A percentile compares a stretch with the other conserved stretches of the same genome.
Evolutionary conservation across 2,113 vertebrate species (phyloP).

Genomic region (Cnemophilus loriae): DNA sequence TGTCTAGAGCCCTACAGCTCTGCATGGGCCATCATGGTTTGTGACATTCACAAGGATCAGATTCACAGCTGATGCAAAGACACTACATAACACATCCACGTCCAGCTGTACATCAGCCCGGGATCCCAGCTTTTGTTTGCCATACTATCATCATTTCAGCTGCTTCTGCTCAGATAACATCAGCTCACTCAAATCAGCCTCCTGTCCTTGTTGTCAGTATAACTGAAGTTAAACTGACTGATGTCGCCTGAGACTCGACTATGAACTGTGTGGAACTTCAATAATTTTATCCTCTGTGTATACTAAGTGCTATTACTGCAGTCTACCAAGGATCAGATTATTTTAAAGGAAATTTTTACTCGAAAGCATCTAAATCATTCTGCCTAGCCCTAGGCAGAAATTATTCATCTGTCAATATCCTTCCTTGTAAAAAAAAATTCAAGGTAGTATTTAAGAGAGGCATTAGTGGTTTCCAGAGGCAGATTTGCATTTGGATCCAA

Average conservation of each 20-base stretch:
- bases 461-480: background rate
- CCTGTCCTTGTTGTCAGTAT: background rate
- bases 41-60: background rate
- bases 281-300: background rate
- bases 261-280: background rate
- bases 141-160: background rate
- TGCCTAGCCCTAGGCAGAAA: background rate
- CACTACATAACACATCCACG: background rate
- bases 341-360: background rate
- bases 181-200: background rate
- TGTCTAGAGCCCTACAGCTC: background rate
- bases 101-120: background rate
- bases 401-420: background rate
- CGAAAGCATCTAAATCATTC: background rate
- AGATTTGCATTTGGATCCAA: background rate
- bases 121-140: background rate
- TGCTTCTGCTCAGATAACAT: background rate
- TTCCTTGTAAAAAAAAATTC: background rate
- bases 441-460: background rate
- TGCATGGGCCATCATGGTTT: background rate
- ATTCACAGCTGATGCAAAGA: background rate
- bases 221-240: background rate
- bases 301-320: background rate
- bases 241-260: background rate
- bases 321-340: background rate